Evolutionary conservation across 1,140 invertebrate genomes (phyloP), one percentile per base, ranked within the genome.

Genomic region (Chrysomallon squamiferum): DNA sequence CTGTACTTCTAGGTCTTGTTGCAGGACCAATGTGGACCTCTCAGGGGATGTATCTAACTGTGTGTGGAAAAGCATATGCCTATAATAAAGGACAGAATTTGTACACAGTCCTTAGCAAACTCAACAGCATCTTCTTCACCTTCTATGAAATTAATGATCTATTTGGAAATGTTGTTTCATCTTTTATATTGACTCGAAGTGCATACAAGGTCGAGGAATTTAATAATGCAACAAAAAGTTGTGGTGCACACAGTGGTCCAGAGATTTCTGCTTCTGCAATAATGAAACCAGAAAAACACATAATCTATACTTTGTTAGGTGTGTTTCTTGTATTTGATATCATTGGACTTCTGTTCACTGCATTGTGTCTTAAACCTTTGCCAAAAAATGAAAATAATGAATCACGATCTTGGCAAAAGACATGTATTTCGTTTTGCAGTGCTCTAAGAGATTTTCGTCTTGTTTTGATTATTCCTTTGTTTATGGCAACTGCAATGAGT

Each of bases 11-110:
- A n/a, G 78, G 78, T 13, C 15, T 68, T 7, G 68, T 69, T 5
- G 35, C 67, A 9, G 78, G 76, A 11, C 71, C 75, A 2, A 66
- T 76, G 47, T 80, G 78, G 78, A 78, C 76, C 11, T 69, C 73
- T 2, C 74, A 78, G 61, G 72, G 72, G 6, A 38, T 69, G 2
- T 77, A 73, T 54, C 25, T 75, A 5, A 30, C 69, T 1, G 45
- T 65, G 2, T 66, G 64, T 18, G 65, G 68, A 3, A 43, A 59
- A 38, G 58, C 49, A 7, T 65, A 50, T n/a, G 59, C 69, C n/a
- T 27, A 58, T 18, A 54, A 41, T 13, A 41, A 49, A 6, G 49
- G 32, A 30, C 60, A 63, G 20, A 68, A 66, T 18, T 18, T 47
- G 4, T 63, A 74, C 49, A 56, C 65, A 2, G 59, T 65, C 29